Evolutionary conservation across 2,113 vertebrate species (phyloP).

Genomic region (Orientallactaga bullata): DNA sequence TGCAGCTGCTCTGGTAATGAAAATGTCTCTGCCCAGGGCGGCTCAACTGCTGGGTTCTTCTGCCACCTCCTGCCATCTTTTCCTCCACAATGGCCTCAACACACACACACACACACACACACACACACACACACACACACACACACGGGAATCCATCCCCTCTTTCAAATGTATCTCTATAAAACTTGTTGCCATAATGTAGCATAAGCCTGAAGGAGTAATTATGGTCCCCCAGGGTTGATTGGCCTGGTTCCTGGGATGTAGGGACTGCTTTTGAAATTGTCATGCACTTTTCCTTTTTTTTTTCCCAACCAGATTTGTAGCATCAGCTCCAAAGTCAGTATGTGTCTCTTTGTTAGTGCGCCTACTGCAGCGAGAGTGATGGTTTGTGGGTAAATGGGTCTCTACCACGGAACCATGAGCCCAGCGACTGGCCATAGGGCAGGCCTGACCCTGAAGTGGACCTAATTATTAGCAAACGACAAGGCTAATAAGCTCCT

Average conservation of each 20-base stretch:
- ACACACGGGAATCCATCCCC: conserved; percentile 7
- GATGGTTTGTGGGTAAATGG: neutral
- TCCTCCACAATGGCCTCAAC: neutral
- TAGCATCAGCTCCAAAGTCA: neutral
- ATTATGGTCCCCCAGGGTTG: conserved; percentile 29
- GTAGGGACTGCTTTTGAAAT: conserved; percentile 5
- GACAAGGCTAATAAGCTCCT: neutral
- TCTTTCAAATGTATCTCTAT: conserved; percentile 61
- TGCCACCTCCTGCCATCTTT: conserved; percentile 54
- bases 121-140: no score
- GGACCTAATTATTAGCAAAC: neutral
- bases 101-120: no score
- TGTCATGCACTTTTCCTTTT: neutral
- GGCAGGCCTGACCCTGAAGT: neutral
- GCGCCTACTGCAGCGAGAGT: no score
- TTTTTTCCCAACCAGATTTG: conserved; percentile 1
- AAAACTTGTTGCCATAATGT: conserved; percentile 53
- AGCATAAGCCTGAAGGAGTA: conserved; percentile 57
- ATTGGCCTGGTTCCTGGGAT: conserved; percentile 51
- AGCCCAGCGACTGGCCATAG: neutral
- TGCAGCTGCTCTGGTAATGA: conserved; percentile 67
- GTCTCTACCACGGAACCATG: neutral
- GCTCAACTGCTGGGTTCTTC: neutral
- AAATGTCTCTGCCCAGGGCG: conserved; percentile 55
- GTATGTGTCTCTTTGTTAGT: neutral